A percentile compares a stretch with the other conserved stretches of the same genome.
phyloP scores from a whole-genome alignment of 2,113 vertebrate species.

The Anolis sagrei region DNA sequence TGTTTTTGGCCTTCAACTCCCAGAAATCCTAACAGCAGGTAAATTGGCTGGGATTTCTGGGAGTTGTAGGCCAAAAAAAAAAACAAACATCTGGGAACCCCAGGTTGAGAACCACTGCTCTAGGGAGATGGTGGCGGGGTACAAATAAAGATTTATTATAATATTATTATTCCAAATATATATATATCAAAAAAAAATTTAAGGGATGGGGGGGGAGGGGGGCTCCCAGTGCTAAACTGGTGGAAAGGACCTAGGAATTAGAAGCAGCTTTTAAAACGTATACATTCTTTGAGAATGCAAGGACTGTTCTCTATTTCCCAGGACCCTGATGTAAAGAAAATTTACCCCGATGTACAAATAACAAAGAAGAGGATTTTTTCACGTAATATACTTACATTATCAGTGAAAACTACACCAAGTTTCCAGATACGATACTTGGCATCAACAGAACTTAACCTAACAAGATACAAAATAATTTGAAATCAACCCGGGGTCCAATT shows the following conservation, averaged over 20 bases:
- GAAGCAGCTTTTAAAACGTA: not conserved
- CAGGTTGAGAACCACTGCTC: too few relatives aligned
- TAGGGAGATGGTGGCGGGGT: too few relatives aligned
- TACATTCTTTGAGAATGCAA: not conserved
- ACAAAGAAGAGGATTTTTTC: not conserved
- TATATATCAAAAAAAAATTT: too few relatives aligned
- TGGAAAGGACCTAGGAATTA: not conserved
- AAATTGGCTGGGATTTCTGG: too few relatives aligned
- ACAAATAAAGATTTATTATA: too few relatives aligned
- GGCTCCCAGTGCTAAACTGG: not conserved
- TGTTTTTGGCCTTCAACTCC: too few relatives aligned
- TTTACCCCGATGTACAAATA: not conserved
- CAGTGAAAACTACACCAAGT: constrained; percentile 96
- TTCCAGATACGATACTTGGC: constrained; percentile 98
- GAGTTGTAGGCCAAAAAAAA: too few relatives aligned
- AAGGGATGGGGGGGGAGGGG: too few relatives aligned
- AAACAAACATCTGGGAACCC: too few relatives aligned
- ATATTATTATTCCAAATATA: too few relatives aligned
- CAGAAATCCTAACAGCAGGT: too few relatives aligned
- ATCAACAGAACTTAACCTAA: constrained; percentile 94
- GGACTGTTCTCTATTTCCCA: not conserved
- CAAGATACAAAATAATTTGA: constrained; percentile 55
- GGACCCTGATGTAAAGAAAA: not conserved
- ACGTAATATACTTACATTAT: constrained; percentile 87
- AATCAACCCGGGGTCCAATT: constrained; percentile 35